A percentile compares a stretch with the other conserved stretches of the same genome.
These are phyloP conservation scores for Choristoneura fumiferana DNA, from an alignment of 1,140 invertebrate species.

Conservation along the genomic window DNA sequence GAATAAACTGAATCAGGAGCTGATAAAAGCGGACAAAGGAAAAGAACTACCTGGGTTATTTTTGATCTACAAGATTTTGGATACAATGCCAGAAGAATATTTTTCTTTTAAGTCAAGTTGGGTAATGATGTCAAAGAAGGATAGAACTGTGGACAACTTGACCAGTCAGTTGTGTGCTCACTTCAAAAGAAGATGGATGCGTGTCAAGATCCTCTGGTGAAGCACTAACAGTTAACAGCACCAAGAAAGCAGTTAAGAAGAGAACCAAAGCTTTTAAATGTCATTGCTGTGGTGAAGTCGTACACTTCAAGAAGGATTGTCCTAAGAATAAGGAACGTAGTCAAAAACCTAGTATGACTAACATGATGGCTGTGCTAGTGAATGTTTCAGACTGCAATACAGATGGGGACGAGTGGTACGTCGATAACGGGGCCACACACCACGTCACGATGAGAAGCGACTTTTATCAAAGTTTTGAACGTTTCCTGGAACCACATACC, in stretches of 20 bases:
- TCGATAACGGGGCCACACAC: constrained; percentile 46
- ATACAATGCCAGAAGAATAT: background rate
- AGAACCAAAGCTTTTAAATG: constrained; percentile 19
- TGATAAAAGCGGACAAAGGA: background rate
- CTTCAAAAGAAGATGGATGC: too few species aligned
- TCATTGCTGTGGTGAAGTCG: constrained; percentile 39
- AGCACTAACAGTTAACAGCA: background rate
- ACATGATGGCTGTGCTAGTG: constrained; percentile 14
- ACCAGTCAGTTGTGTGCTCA: constrained; percentile 8
- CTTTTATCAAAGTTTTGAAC: constrained; percentile 29
- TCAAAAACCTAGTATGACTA: background rate
- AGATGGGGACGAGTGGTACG: constrained; percentile 33
- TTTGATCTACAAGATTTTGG: constrained; percentile 3
- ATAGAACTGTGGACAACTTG: constrained; percentile 4
- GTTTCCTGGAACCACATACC: background rate
- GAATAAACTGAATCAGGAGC: background rate
- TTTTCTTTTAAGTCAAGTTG: constrained; percentile 15
- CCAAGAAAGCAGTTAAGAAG: background rate
- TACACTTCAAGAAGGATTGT: constrained; percentile 35
- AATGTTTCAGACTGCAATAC: constrained; percentile 2
- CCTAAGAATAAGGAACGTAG: constrained; percentile 26
- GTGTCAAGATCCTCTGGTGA: background rate
- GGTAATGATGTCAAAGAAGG: background rate
- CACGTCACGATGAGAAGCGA: constrained; percentile 37
- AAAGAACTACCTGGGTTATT: constrained; percentile 1